Evolutionary conservation across 2,797 vertebrate genomes (phyloP), one percentile per base, ranked within the genome.

Genomic region (Ceryle rudis): DNA sequence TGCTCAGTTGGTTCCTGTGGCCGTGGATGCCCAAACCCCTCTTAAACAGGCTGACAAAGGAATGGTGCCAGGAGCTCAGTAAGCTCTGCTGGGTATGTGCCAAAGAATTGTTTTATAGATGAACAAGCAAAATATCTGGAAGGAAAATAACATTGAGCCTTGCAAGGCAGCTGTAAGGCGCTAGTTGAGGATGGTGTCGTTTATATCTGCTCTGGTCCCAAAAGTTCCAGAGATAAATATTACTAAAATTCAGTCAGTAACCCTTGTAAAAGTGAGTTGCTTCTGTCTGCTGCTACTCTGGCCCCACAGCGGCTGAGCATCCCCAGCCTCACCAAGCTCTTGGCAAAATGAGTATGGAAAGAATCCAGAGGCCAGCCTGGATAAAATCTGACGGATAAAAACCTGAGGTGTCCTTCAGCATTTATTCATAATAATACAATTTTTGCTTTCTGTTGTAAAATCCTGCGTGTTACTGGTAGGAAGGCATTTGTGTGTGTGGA

Each of bases 61-160:
- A 86, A 19, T 31, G 28, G 22, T 86, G 85, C 79, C 66, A 86
- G 79, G 62, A 91, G 26, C 82, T 90, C 71, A 23, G 67, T 88
- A 44, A 88, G 69, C 51, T 75, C 61, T 0, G 0, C 39, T 81
- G 69, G 26, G 14, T 62, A 11, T 17, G 57, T 31, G 85, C 82
- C 93, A 93, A 39, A 65, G 29, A 47, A 90, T 75, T 91, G 54
- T 88, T 95, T 86, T 86, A 66, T 79, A 39, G 65, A 82, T 82
- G 94, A 92, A 82, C 93, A 94, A 88, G 49, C 31, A 51, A 49
- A 71, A 57, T 44, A n/a, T 83, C 52, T 81, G 72, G 44, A 95
- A 86, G 46, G 39, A 65, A 81, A 85, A 42, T 82, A 75, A 20
- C 57, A 71, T 61, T 29, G 51, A 58, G 65, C 49, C 69, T 86